Conservation (phyloP, 1,140 invertebrate species). For the Pseudomyrmex pallidus region DNA sequence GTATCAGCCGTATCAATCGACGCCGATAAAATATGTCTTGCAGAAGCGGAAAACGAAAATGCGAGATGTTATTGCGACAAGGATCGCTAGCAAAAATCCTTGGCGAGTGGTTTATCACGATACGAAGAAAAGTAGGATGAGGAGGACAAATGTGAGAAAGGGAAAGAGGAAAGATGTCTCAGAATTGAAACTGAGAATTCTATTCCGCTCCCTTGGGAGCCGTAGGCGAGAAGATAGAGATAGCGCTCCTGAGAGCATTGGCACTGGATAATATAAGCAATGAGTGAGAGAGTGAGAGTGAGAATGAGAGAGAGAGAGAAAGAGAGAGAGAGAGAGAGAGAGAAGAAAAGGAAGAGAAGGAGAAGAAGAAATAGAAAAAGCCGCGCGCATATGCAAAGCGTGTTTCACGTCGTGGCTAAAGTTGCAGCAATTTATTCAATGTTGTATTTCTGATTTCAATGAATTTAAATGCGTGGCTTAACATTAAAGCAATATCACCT, state of each 20-base stretch:
- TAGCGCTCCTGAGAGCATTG: slow-evolving; percentile 56
- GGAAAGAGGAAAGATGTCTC: neutral
- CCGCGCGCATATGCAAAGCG: slow-evolving; percentile 31
- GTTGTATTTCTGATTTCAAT: slow-evolving; percentile 53
- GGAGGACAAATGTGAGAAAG: neutral
- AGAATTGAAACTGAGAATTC: slow-evolving; percentile 69
- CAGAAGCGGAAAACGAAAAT: neutral
- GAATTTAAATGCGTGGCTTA: slow-evolving; percentile 56
- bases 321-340: neutral
- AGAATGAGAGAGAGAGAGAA: slow-evolving; percentile 1
- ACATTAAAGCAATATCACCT: neutral
- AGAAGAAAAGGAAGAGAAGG: too few relatives aligned
- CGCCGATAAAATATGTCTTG: slow-evolving; percentile 47
- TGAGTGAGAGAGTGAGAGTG: neutral
- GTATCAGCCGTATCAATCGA: slow-evolving; percentile 49
- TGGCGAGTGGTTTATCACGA: slow-evolving; percentile 37
- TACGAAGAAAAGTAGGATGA: neutral
- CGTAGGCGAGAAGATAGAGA: slow-evolving; percentile 59
- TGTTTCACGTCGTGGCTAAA: slow-evolving; percentile 44
- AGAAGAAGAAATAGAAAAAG: neutral
- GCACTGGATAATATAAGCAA: slow-evolving; percentile 54
- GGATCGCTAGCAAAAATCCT: slow-evolving; percentile 35
- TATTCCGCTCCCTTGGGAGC: slow-evolving; percentile 55
- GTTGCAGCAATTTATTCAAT: slow-evolving; percentile 54
- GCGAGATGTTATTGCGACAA: slow-evolving; percentile 23